Evolutionary conservation across 1,140 invertebrate genomes (phyloP), one percentile per base, ranked within the genome.

Genomic region (Episyrphus balteatus): DNA sequence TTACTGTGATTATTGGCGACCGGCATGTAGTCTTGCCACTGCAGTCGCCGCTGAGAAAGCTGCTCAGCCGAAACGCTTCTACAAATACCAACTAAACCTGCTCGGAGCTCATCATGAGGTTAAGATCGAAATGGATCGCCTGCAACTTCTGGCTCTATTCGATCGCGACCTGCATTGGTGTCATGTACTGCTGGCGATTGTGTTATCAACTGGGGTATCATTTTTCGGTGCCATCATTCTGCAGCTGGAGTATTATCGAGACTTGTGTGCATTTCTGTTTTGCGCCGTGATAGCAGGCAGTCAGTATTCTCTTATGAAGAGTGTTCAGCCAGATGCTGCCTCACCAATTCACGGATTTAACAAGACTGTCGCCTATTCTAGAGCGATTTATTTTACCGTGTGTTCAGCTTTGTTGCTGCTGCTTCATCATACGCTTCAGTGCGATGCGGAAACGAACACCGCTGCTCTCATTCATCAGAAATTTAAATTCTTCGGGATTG

Each of bases 321-420:
- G 92, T 69, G 96, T 99, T 5, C 96, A 99, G 62, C 96, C 96
- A 2, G 96, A 99, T 73, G 92, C 95, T 0, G 87, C 95, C 0
- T 98, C 94, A 5, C 95, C 96, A 0, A 94, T 94, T 13, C 95
- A 98, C 70, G 95, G 96, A 2, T 98, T 95, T 64, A 99, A 99
- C 70, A 83, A 91, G 55, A 83, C 98, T 46, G 91, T 98, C 18
- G 85, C 92, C 21, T 97, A 94, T 58, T 88, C 84, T 0, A 78
- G 95, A 48, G 90, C 96, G 12, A 84, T 98, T 15, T 99, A 99
- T 66, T 99, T 97, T 66, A 92, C 89, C 58, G 51, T 98, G 14
- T 89, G 86, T 62, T 82, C 84, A 32, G 76, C 79, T 0, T 21
- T 69, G n/a, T 19, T 68, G 31, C 19, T 69, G 11, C 46, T 68